Evolutionary conservation across 2,888 invertebrate genomes (phyloP).

Genomic region (Luffia ferchaultella): DNA sequence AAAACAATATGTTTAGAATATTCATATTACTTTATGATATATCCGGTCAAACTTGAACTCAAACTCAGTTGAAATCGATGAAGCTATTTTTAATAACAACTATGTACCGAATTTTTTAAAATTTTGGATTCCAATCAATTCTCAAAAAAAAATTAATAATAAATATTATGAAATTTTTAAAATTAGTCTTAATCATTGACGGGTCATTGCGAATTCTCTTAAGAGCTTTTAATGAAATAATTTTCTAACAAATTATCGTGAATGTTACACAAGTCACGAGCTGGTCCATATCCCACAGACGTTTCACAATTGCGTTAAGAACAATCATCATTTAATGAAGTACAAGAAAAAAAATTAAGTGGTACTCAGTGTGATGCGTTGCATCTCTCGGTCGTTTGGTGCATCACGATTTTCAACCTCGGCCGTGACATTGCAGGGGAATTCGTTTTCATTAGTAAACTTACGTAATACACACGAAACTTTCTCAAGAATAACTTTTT

Average conservation of each 20-base stretch:
- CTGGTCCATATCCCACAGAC: neutral
- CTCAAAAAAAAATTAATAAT: no score
- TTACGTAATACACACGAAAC: constrained; percentile 1
- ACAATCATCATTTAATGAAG: constrained; percentile 29
- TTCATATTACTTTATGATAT: no score
- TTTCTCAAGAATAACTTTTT: neutral
- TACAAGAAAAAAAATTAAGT: constrained; percentile 22
- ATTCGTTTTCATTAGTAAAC: constrained; percentile 11
- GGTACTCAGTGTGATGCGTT: constrained; percentile 42
- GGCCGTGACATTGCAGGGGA: constrained; percentile 54
- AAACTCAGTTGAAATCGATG: no score
- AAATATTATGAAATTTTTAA: no score
- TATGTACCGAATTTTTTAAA: no score
- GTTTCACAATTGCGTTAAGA: constrained; percentile 35
- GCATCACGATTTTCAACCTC: constrained; percentile 39
- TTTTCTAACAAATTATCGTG: neutral
- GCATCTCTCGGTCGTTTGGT: constrained; percentile 41
- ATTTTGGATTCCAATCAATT: no score
- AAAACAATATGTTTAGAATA: no score
- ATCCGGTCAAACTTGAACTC: no score
- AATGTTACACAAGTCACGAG: neutral
- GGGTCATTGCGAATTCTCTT: no score
- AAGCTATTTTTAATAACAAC: no score
- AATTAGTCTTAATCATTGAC: no score
- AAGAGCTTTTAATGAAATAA: no score